Conservation (phyloP, 2,888 invertebrate genomes). For the Drosophila fungiperda region DNA sequence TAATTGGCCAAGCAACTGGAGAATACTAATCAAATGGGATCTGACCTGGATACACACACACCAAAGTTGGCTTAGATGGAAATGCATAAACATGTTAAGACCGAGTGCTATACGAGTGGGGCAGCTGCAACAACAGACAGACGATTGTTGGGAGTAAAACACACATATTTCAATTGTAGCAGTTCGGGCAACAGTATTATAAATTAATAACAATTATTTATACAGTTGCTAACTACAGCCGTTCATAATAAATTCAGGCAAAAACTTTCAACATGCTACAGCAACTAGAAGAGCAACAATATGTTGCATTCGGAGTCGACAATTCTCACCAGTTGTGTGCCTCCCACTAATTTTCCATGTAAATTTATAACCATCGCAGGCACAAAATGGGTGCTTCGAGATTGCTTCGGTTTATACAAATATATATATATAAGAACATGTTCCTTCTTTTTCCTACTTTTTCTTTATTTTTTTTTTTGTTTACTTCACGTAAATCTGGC, state of each 20-base stretch:
- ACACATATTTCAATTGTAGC: conserved; percentile 54
- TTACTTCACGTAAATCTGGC: conserved; percentile 70
- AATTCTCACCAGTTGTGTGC: conserved; percentile 61
- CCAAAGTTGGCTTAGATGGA: neutral
- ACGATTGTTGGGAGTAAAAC: conserved; percentile 13
- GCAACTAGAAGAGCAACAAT: conserved; percentile 57
- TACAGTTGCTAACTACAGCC: conserved; percentile 60
- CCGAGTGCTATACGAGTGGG: neutral
- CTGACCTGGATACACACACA: conserved; percentile 17
- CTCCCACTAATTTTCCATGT: conserved; percentile 55
- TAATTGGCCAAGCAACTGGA: conserved; percentile 34
- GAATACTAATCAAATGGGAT: conserved; percentile 43
- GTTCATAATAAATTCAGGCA: conserved; percentile 69
- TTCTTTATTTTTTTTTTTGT: neutral
- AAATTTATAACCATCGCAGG: conserved; percentile 64
- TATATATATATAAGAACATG: neutral
- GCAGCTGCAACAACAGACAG: conserved; percentile 1
- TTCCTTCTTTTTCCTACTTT: neutral
- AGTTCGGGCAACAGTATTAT: conserved; percentile 57
- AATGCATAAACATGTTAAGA: conserved; percentile 28
- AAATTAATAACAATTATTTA: conserved; percentile 79
- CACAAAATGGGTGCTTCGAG: conserved; percentile 46
- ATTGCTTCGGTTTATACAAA: neutral
- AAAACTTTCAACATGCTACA: conserved; percentile 63
- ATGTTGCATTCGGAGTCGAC: conserved; percentile 61